Base-by-base conservation (phyloP, 2,797 vertebrate species). In the Scomberomorus guttatus region DNA sequence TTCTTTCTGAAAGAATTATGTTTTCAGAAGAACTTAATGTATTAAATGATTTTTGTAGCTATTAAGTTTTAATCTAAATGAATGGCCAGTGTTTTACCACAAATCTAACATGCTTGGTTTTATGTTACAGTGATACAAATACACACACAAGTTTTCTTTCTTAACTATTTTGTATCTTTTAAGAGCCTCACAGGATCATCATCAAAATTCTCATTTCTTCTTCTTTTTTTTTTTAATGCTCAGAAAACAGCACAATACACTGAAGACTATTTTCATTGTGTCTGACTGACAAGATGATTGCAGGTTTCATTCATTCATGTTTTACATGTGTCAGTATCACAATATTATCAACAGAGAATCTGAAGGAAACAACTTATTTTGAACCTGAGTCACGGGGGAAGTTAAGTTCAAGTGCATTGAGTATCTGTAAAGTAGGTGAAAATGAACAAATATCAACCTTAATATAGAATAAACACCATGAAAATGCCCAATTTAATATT, bases 261-360 rank as follows among this genome's bases (percentile, higher is more conserved):
- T 51, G 5, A 32, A 64, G 60, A 10, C 39, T 12, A 6, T 56
- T 80, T 74, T 85, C 51, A 58, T 42, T 64, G 46, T 29, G 22
- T 65, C 5, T 67, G 81, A 90, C 34, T 84, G 84, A 73, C 73
- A 48, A 72, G 27, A 78, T 89, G 78, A 92, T 89, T 82, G 73
- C 59, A 48, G 73, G 76, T 70, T 88, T 51, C 14, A 42, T 74
- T 84, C 65, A 2, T 52, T 66, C 71, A 62, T 71, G 59, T 68
- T 85, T 81, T 84, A 80, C 77, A 81, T 82, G 65, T 83, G 85
- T 79, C 84, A 78, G 77, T 83, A 88, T 85, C 81, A 72, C 63
- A 87, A 62, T 25, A 65, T 74, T 72, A 72, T 74, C 75, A 71
- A 48, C 56, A 2, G 52, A 66, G 46, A 51, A 73, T 27, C 7